Percentiles rank a stretch among this genome's conserved stretches.
These are phyloP conservation scores for Glyptemys insculpta DNA, from an alignment of 2,797 vertebrate species.

Conservation along the genomic window DNA sequence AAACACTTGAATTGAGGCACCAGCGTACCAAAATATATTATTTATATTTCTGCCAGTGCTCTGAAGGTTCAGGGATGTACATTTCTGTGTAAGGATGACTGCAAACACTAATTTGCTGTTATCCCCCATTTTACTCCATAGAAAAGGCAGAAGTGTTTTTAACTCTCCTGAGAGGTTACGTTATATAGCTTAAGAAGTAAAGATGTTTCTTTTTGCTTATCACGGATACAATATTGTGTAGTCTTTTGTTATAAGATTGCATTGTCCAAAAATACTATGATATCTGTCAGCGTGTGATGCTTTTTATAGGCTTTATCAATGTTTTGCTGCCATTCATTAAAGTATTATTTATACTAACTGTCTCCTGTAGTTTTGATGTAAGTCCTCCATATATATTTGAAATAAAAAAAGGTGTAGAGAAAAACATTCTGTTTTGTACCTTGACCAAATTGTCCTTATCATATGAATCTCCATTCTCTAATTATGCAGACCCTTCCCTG, in stretches of 20 bases:
- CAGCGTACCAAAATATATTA: slow-evolving; percentile 51
- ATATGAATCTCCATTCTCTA: slow-evolving; percentile 53
- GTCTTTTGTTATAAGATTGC: slow-evolving; percentile 75
- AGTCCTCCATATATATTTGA: slow-evolving; percentile 71
- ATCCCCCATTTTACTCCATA: slow-evolving; percentile 37
- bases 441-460: slow-evolving; percentile 66
- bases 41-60: slow-evolving; percentile 59
- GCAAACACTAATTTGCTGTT: slow-evolving; percentile 43
- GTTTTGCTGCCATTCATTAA: slow-evolving; percentile 82
- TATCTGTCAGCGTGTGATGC: slow-evolving; percentile 74
- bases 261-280: slow-evolving; percentile 71
- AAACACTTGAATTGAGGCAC: neutral
- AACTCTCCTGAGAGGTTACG: neutral
- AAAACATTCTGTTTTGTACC: slow-evolving; percentile 76
- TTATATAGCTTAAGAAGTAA: neutral
- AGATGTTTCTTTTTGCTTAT: slow-evolving; percentile 41
- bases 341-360: slow-evolving; percentile 82
- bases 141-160: neutral
- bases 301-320: slow-evolving; percentile 77
- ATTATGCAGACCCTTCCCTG: slow-evolving; percentile 51
- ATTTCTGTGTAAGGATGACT: slow-evolving; percentile 44
- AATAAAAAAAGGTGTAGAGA: slow-evolving; percentile 80
- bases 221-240: slow-evolving; percentile 55
- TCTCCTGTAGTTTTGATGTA: slow-evolving; percentile 82
- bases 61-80: slow-evolving; percentile 15